Base-by-base conservation (phyloP, 1,140 invertebrate species). In the Saccostrea echinata region DNA sequence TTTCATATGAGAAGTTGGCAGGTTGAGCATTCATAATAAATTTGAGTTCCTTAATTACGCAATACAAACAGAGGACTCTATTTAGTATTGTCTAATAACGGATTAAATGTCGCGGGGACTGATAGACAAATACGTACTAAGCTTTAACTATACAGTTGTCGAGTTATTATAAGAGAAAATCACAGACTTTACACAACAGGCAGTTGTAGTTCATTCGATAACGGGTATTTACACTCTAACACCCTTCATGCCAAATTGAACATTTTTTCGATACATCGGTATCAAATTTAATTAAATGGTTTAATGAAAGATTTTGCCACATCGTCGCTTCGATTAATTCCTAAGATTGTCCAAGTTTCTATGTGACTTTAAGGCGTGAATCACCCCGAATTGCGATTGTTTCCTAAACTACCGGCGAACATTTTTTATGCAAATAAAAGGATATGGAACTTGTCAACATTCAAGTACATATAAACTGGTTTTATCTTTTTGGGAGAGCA, bases 261-360 rank as follows among this genome's bases (percentile, higher is more conserved):
- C 24, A 76, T 76, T 76, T 76, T 76, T 76, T 76, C 68, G 68
- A 76, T 76, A 76, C 68, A 76, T 33, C 30, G 68, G 68, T 30
- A 76, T 76, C 68, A 76, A 76, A 76, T 76, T 76, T 76, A 76
- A 76, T 76, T 76, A 76, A 76, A 76, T 76, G 24, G 68, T 76
- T 35, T 76, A 76, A 76, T 76, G 68, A 76, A 76, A 76, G 68
- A 76, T 30, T 76, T 33, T 76, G 68, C 68, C 68, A 76, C 68
- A 76, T 76, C 68, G 68, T 30, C 68, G 68, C 68, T 76, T 76
- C 68, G 68, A 76, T 76, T 76, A 76, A 76, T 76, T 30, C 68
- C 68, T 30, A 76, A 76, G 68, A 76, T 30, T 76, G 68, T 76
- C 8, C 68, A 76, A 76, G 68, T 76, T 76, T 76, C 68, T 76